Conservation (phyloP, 1,140 invertebrate species). For the Macrobrachium nipponense region DNA sequence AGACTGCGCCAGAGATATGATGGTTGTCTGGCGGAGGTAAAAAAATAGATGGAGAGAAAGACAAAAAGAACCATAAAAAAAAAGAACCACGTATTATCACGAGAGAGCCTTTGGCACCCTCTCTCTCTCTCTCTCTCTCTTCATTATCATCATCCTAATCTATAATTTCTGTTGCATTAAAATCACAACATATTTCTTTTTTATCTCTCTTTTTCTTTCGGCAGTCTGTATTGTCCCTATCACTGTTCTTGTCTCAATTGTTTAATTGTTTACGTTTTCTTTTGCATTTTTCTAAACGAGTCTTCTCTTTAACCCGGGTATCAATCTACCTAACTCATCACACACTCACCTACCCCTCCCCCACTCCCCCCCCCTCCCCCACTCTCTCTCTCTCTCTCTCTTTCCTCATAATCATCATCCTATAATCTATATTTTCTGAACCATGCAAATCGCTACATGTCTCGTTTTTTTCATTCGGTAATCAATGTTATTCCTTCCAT, state of each 20-base stretch:
- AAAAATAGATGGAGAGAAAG: too few relatives aligned
- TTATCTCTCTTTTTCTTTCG: neutral
- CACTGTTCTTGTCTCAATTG: neutral
- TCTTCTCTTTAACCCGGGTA: neutral
- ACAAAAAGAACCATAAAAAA: too few relatives aligned
- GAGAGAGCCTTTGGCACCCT: neutral
- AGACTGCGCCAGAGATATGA: too few relatives aligned
- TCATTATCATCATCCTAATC: neutral
- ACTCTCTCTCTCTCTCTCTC: too few relatives aligned
- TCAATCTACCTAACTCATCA: too few relatives aligned
- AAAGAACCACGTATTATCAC: too few relatives aligned
- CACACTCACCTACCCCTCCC: too few relatives aligned
- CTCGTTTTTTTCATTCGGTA: too few relatives aligned
- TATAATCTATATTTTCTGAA: too few relatives aligned
- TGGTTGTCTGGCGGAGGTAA: too few relatives aligned
- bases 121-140: conserved; percentile 1
- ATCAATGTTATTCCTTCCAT: too few relatives aligned
- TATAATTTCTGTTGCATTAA: neutral
- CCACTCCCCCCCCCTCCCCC: neutral
- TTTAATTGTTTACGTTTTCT: neutral
- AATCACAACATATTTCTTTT: neutral
- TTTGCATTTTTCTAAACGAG: neutral
- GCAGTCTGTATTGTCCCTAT: neutral
- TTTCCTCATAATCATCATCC: neutral
- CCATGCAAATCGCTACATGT: too few relatives aligned